A percentile compares a stretch with the other conserved stretches of the same genome.
Evolutionary conservation across 2,888 invertebrate species (phyloP).

Genomic region (Yponomeuta cagnagella): DNA sequence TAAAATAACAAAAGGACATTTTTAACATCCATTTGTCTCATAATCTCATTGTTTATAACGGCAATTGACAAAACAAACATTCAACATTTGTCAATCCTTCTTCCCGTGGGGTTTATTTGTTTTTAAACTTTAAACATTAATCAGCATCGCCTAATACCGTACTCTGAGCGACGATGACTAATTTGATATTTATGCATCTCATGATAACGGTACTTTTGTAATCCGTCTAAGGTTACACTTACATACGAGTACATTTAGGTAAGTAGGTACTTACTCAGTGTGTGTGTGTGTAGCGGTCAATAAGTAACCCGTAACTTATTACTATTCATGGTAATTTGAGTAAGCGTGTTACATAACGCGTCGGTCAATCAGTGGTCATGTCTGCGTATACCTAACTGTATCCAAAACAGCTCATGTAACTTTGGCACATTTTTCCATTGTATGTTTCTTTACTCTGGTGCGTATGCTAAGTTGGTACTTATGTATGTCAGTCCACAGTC

Average conservation of each 20-base stretch:
- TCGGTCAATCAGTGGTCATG: not conserved
- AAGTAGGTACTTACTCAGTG: not conserved
- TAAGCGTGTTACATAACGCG: not conserved
- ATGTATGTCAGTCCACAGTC: too few species aligned
- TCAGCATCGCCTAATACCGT: slow-evolving; percentile 33
- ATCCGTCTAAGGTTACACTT: not conserved
- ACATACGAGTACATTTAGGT: not conserved
- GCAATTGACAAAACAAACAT: slow-evolving; percentile 3
- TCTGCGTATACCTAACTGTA: not conserved
- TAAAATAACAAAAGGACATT: not conserved
- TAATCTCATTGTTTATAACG: not conserved
- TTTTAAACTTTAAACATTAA: slow-evolving; percentile 11
- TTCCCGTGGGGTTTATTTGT: slow-evolving; percentile 9
- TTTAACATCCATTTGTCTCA: not conserved
- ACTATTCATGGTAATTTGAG: slow-evolving; percentile 36
- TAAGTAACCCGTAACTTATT: slow-evolving; percentile 40
- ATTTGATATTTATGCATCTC: slow-evolving; percentile 48
- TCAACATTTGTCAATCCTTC: slow-evolving; percentile 6
- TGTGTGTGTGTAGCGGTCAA: slow-evolving; percentile 18
- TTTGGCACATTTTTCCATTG: not conserved
- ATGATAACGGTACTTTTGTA: slow-evolving; percentile 53
- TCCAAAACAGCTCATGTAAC: not conserved
- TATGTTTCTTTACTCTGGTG: not conserved
- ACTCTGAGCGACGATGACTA: slow-evolving; percentile 50
- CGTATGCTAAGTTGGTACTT: too few species aligned